Evolutionary conservation across 2,888 invertebrate genomes (phyloP).

Genomic region (Himalopsyche tibetana): DNA sequence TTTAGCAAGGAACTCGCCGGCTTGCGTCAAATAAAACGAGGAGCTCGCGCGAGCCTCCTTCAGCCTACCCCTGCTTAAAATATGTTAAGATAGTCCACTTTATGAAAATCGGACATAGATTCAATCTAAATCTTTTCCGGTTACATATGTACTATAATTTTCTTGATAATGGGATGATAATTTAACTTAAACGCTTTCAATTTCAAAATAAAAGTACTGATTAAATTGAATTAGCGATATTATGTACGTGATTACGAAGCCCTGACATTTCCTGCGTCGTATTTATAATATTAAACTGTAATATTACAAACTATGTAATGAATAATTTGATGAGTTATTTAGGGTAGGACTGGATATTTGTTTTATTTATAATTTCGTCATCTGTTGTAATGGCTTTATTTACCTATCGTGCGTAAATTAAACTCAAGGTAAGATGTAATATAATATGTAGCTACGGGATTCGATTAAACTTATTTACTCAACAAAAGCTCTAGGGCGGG

Average conservation of each 20-base stretch:
- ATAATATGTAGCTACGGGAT: neutral
- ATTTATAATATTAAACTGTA: neutral
- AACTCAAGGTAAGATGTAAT: conserved; percentile 9
- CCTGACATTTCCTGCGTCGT: neutral
- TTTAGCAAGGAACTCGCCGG: too few species aligned
- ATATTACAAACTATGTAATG: neutral
- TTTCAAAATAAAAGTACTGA: too few species aligned
- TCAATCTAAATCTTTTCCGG: too few species aligned
- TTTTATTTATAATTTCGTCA: conserved; percentile 25
- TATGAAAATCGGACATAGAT: too few species aligned
- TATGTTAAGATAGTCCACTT: too few species aligned
- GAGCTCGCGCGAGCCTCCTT: too few species aligned
- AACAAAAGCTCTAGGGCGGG: conserved; percentile 40
- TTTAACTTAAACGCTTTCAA: too few species aligned
- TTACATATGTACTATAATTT: too few species aligned
- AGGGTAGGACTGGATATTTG: conserved; percentile 13
- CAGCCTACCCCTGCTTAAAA: too few species aligned
- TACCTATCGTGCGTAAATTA: neutral
- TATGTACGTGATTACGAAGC: neutral
- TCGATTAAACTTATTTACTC: neutral
- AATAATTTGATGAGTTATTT: conserved; percentile 36
- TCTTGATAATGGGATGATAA: too few species aligned
- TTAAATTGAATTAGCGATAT: neutral
- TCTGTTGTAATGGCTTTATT: conserved; percentile 15
- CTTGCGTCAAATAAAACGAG: too few species aligned